Conservation (phyloP, 2,797 vertebrate genomes). For the Bufotes viridis region DNA sequence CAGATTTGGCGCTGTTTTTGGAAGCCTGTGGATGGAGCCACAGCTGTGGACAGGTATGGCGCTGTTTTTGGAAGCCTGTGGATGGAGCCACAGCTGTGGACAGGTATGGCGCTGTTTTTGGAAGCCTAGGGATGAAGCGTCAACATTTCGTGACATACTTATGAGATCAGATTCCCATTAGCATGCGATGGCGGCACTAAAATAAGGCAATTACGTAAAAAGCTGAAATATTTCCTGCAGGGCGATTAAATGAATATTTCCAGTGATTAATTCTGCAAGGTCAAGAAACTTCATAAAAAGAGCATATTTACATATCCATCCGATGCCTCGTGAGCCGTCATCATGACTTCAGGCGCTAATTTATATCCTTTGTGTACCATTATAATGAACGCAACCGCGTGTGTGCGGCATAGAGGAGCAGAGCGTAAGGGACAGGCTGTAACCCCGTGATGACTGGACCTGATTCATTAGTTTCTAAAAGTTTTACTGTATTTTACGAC, state of each 20-base stretch:
- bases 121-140: background rate
- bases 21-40: no score
- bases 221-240: background rate
- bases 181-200: background rate
- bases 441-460: background rate
- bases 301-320: background rate
- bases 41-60: no score
- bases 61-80: background rate
- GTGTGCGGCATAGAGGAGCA: background rate
- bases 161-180: background rate
- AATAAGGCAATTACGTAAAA: background rate
- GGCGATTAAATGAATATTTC: conserved; percentile 28
- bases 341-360: background rate
- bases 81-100: no score
- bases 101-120: no score
- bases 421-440: background rate
- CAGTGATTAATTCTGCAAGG: background rate
- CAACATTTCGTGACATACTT: background rate
- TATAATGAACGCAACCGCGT: background rate
- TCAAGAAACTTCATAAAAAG: background rate
- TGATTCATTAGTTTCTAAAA: no score
- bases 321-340: background rate
- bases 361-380: background rate
- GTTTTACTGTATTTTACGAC: no score
- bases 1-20: no score